phyloP scores from a whole-genome alignment of 2,797 vertebrate genomes.

The Siniperca scherzeri region DNA sequence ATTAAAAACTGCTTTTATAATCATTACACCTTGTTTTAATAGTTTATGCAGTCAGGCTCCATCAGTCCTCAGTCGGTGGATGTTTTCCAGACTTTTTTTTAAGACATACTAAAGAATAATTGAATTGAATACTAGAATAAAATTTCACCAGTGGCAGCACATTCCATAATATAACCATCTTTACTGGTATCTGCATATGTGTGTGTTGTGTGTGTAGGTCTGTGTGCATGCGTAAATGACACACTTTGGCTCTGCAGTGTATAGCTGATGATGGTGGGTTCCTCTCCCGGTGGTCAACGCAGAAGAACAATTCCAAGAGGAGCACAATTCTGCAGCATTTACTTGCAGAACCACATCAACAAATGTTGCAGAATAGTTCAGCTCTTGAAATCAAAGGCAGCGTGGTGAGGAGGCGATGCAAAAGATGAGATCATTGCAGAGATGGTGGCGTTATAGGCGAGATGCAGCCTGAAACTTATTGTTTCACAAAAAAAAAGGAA shows the following conservation, averaged over 20 bases:
- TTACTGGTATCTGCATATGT: neutral
- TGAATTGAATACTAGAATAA: no score
- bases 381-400: slow-evolving; percentile 87
- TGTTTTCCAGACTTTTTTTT: neutral
- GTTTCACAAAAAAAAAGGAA: slow-evolving; percentile 33
- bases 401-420: slow-evolving; percentile 76
- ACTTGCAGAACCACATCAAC: slow-evolving; percentile 88
- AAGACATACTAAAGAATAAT: no score
- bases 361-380: slow-evolving; percentile 91
- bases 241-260: slow-evolving; percentile 27
- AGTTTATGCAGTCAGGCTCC: neutral
- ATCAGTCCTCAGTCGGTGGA: neutral
- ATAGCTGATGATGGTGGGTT: slow-evolving; percentile 68
- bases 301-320: slow-evolving; percentile 88
- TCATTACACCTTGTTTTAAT: neutral
- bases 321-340: slow-evolving; percentile 90
- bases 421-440: slow-evolving; percentile 77
- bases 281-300: slow-evolving; percentile 75
- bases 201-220: neutral
- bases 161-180: neutral
- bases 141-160: neutral
- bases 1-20: neutral
- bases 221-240: slow-evolving; percentile 17
- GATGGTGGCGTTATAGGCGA: slow-evolving; percentile 66
- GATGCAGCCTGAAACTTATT: slow-evolving; percentile 66